Evolutionary conservation across 2,797 vertebrate genomes (phyloP).

Genomic region (Pangasius djambal): DNA sequence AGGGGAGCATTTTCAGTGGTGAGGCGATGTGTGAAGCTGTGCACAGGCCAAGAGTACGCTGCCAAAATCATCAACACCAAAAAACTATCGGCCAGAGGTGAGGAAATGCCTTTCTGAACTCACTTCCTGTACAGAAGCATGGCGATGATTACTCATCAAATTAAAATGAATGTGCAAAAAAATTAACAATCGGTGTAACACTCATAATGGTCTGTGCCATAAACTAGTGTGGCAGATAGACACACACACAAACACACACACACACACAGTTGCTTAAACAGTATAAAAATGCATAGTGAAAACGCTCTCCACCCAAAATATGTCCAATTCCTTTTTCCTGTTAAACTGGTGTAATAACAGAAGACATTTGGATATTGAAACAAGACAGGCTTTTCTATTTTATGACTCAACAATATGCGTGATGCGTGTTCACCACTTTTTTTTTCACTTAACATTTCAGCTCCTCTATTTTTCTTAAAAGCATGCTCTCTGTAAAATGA

Average conservation of each 20-base stretch:
- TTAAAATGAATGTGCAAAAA: background rate
- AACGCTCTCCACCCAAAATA: background rate
- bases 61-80: constrained; percentile 99
- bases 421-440: background rate
- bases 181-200: background rate
- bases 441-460: background rate
- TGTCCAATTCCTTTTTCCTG: background rate
- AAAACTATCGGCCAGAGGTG: constrained; percentile 97
- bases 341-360: background rate
- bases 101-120: constrained; percentile 54
- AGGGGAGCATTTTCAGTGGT: constrained; percentile 98
- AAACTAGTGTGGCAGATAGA: background rate
- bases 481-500: background rate
- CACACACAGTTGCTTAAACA: background rate
- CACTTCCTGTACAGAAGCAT: background rate
- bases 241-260: background rate
- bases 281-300: background rate
- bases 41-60: constrained; percentile 93
- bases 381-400: constrained; percentile 6
- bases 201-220: background rate
- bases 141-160: background rate
- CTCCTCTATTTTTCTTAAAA: background rate
- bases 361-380: background rate
- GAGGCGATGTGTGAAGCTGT: constrained; percentile 95
- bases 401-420: background rate